Evolutionary conservation across 2,888 invertebrate genomes (phyloP), one percentile per base, ranked within the genome.

Genomic region (Mesoligia furuncula): DNA sequence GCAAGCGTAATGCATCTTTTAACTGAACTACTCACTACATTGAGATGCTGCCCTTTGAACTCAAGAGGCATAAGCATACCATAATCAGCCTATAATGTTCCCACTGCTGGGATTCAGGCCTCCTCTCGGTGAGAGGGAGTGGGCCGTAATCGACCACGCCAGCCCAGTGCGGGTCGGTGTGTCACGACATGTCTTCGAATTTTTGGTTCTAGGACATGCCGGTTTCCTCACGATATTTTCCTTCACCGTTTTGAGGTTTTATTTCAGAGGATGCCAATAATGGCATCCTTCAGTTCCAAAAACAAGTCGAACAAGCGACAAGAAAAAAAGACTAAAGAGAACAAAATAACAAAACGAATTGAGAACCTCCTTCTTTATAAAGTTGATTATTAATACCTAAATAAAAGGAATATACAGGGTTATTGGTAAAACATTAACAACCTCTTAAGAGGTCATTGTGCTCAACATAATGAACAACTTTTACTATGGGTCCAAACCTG

Each of bases 341-440:
- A 17, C 36, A 6, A 62, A 24, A 36, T 11, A 11, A 36, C 20
- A 36, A 31, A 61, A 20, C 2, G 2, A 39, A 65, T 13, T 20
- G 13, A 39, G 5, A 20, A n/a, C 6, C 24, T 20, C 11, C 20
- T n/a, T 59, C 68, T 69, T 69, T 36, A n/a, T n/a, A 1, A 65
- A 64, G 4, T n/a, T 39, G n/a, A n/a, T 39, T 65, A 65, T 11
- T 69, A 7, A 69, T 20, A 31, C 67, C 74, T 71, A 80, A 59
- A 57, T n/a, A 72, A 68, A 48, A 59, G 69, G n/a, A 83, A 70
- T 83, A 78, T 7, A n/a, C n/a, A n/a, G n/a, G n/a, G n/a, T n/a
- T n/a, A n/a, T n/a, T n/a, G n/a, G n/a, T n/a, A n/a, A n/a, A n/a
- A n/a, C n/a, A n/a, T n/a, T n/a, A n/a, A n/a, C n/a, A n/a, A n/a